Percentiles rank a stretch among this genome's conserved stretches.
phyloP scores from a whole-genome alignment of 2,113 vertebrate species.

The Sylvietta virens region DNA sequence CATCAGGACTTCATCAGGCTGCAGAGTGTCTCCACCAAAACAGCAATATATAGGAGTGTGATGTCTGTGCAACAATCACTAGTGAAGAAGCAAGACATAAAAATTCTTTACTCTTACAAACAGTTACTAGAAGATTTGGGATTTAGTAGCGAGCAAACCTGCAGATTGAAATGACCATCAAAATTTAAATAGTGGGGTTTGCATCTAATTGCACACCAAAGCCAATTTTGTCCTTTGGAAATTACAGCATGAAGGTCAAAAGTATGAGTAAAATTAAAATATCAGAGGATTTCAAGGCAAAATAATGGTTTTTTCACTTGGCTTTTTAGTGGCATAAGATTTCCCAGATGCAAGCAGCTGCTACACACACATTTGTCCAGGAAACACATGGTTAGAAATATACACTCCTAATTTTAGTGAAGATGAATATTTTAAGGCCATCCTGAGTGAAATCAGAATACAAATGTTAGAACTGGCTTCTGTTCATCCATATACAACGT shows the following conservation, averaged over 20 bases:
- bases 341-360: constrained; percentile 40
- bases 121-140: not conserved
- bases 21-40: not conserved
- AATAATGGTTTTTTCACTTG: not conserved
- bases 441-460: constrained; percentile 27
- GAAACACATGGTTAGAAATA: constrained; percentile 34
- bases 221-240: not conserved
- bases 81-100: not conserved
- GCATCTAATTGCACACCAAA: not conserved
- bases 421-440: constrained; percentile 46
- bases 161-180: not conserved
- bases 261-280: not conserved
- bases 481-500: not conserved
- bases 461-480: constrained; percentile 22
- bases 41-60: rapidly evolving
- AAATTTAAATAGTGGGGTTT: not conserved
- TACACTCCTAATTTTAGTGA: constrained; percentile 35
- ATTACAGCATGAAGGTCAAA: not conserved
- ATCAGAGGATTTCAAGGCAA: not conserved
- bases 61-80: not conserved
- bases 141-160: not conserved
- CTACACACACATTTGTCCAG: not conserved
- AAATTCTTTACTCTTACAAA: not conserved
- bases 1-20: not conserved
- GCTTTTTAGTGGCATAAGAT: not conserved